Evolutionary conservation across 1,140 invertebrate genomes (phyloP), one percentile per base, ranked within the genome.

Genomic region (Zelostemma sp.): DNA sequence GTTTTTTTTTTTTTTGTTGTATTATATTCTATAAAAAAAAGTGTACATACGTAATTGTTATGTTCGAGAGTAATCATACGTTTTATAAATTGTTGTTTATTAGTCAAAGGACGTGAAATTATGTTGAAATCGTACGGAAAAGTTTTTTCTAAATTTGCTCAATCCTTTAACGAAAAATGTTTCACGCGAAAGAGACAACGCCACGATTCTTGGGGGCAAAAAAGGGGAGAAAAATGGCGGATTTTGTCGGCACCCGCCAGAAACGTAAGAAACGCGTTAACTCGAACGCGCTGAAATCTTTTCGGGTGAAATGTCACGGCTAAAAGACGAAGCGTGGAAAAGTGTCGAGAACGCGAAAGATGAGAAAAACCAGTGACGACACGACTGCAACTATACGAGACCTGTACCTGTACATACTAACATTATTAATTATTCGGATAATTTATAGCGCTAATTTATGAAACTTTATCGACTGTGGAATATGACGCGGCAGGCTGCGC

Each of bases 331-430:
- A 58, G 58, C 68, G 56, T 43, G 16, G 47, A 25, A 41, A 31
- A 57, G 45, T 61, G 59, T 65, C 43, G 59, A 72, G 67, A 55
- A 59, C 15, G 65, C 58, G 35, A 67, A 56, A 65, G 45, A 54
- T 54, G 21, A 25, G 21, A 74, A 68, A 60, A 79, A 80, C 70
- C 73, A 85, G 80, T 84, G 83, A 84, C 82, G 83, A 85, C 83
- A 84, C 78, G 84, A 85, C 84, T 85, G 84, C 83, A 85, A 86
- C 84, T 86, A 83, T 85, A 84, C 84, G 84, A 85, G 84, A 86
- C 84, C 84, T 86, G 84, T 86, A 85, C 84, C 82, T 85, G 83
- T 86, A 86, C 72, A 85, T 85, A 85, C 72, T 83, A 85, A 81
- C 74, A 79, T 81, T 82, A 75, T 82, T 84, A 82, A 83, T 84